Evolutionary conservation across 2,797 vertebrate genomes (phyloP), one percentile per base, ranked within the genome.

Genomic region (Nothura maculosa): DNA sequence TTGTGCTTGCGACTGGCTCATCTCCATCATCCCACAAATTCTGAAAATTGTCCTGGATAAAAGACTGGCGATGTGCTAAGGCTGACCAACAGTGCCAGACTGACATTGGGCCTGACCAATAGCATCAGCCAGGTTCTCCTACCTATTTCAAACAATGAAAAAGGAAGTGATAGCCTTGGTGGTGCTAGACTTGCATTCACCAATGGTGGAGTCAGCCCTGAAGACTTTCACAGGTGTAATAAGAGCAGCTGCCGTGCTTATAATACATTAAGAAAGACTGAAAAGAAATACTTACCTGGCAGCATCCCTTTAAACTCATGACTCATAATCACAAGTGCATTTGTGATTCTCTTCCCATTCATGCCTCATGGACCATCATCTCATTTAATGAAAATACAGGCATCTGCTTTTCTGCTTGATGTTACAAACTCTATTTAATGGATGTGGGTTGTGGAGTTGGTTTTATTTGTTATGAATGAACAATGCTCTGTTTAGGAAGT

Each of bases 321-420:
- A 91, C 34, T 96, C 85, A 90, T 54, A 34, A 55, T 63, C 74
- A 79, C 67, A 63, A 88, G 50, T 0, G 0, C 42, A 17, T 40
- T 85, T 92, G 63, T 7, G 22, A 73, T 73, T 89, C 47, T 76
- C 36, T 88, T 86, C 74, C 74, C 83, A 68, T 94, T 92, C 77
- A 92, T 79, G 57, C 81, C 55, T 84, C 57, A 60, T 84, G 60
- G 57, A 90, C 74, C 57, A 70, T 9, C 61, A 74, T 25, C 54
- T 86, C 72, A 70, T 45, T 61, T 84, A 63, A 84, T 84, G 75
- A 90, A 90, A 82, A 88, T 91, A 91, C 58, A 91, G 75, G 40
- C 36, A 80, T n/a, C 60, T 77, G 34, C 34, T 88, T 77, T 82
- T 80, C 72, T 70, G 57, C 36, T 58, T 75, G 45, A 32, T 93